These are phyloP conservation scores for Empidonax traillii DNA, from an alignment of 2,113 vertebrate species.

Conservation along the genomic window DNA sequence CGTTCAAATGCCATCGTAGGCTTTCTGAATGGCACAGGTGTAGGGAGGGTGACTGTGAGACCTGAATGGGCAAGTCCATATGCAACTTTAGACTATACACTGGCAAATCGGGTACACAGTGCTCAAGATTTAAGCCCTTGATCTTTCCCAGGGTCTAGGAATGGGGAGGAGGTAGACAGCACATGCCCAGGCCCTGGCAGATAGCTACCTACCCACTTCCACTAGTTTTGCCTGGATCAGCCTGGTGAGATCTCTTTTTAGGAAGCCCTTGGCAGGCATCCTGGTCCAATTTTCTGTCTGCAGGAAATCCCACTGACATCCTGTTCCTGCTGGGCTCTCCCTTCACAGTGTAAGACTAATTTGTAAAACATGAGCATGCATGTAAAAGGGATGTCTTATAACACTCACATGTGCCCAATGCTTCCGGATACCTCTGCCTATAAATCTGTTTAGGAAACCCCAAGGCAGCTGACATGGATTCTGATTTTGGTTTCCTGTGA, in stretches of 20 bases:
- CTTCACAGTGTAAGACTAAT: background rate
- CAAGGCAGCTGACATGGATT: background rate
- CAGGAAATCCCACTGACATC: background rate
- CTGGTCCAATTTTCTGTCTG: background rate
- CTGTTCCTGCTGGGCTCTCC: background rate
- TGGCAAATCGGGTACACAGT: background rate
- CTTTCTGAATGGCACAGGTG: background rate
- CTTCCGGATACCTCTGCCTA: background rate
- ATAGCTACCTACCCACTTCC: background rate
- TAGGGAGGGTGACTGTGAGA: background rate
- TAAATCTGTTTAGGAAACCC: background rate
- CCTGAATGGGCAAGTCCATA: background rate
- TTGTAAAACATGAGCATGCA: background rate
- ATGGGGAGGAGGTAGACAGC: background rate
- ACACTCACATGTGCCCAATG: background rate
- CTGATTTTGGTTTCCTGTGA: background rate
- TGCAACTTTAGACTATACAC: background rate
- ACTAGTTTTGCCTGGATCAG: background rate
- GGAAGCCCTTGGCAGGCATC: background rate
- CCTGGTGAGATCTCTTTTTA: background rate
- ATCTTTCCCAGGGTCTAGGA: background rate
- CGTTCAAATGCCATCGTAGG: background rate
- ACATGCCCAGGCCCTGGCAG: accelerated
- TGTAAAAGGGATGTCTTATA: background rate
- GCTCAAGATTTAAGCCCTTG: background rate